Evolutionary conservation across 2,888 invertebrate species (phyloP).

Genomic region (Amphipoea lucens): DNA sequence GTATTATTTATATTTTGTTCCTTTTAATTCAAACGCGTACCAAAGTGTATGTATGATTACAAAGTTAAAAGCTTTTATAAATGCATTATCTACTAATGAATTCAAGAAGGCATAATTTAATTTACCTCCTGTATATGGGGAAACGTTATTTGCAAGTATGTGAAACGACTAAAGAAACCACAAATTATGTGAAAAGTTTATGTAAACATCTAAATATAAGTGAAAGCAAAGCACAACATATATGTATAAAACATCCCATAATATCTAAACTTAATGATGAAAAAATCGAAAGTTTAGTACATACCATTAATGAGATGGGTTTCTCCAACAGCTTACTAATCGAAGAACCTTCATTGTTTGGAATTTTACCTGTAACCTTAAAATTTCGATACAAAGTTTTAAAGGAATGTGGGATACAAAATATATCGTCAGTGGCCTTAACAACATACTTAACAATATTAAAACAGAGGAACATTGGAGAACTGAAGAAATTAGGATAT

Average conservation of each 20-base stretch:
- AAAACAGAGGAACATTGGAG: slow-evolving; percentile 78
- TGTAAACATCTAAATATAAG: slow-evolving; percentile 78
- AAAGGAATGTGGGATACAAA: slow-evolving; percentile 82
- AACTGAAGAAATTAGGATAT: slow-evolving; percentile 76
- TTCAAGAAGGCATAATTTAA: slow-evolving; percentile 38
- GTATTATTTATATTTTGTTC: not conserved
- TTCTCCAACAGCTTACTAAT: slow-evolving; percentile 74
- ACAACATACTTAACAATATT: slow-evolving; percentile 78
- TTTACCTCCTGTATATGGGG: slow-evolving; percentile 34
- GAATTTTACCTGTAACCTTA: slow-evolving; percentile 81
- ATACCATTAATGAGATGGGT: slow-evolving; percentile 78
- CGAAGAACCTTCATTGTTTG: slow-evolving; percentile 80
- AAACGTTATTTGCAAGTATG: slow-evolving; percentile 34
- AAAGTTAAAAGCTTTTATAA: not conserved
- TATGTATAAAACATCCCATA: slow-evolving; percentile 81
- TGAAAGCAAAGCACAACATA: slow-evolving; percentile 77
- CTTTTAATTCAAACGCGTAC: not conserved
- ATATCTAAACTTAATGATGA: slow-evolving; percentile 76
- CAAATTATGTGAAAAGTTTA: slow-evolving; percentile 67
- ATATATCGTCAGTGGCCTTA: slow-evolving; percentile 73
- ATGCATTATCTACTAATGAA: slow-evolving; percentile 46
- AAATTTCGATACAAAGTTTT: slow-evolving; percentile 82
- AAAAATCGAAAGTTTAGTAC: slow-evolving; percentile 72
- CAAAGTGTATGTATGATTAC: not conserved
- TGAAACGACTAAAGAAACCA: slow-evolving; percentile 34